Base-by-base conservation (phyloP, 2,888 invertebrate genomes). In the Troides oblongomaculatus region DNA sequence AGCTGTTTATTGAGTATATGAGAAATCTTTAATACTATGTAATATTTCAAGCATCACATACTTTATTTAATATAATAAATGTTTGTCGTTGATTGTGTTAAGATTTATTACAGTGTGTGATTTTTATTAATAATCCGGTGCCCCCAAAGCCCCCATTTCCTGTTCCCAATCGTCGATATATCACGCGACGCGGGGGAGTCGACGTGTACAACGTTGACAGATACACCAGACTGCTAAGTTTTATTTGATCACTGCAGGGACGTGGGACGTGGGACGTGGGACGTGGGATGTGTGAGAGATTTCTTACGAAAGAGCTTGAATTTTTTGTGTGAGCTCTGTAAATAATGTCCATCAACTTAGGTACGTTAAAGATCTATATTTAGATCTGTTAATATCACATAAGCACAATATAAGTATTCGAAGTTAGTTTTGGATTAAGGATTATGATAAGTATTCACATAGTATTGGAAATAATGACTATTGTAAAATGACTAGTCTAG, bases 201-300 rank as follows among this genome's bases (percentile, higher is more conserved):
- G 72, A 70, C 73, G 74, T 75, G 73, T 77, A 76, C 73, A 71
- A 74, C 77, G 88, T 80, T 86, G 89, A 89, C 88, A 87, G 89
- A 90, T 83, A 82, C 84, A 82, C 81, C 78, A 75, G 78, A 75
- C 75, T 77, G 80, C 62, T 84, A 81, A 84, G 76, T 82, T 83
- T 86, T 82, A 86, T 87, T 88, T 86, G 84, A 87, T 88, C 84
- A 83, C 79, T 75, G 68, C 63, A 65, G 72, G 64, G 72, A 72
- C 74, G 73, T 70, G 57, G 59, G 72, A 74, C 75, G 72, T 72
- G 72, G 64, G 72, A 72, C 21, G 21, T 21, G 21, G 21, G 21
- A 21, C 74, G 73, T 70, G 57, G 59, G 72, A 74, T 75, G 72
- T 72, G 64, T 58, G 66, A 74, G 71, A 69, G 68, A 69, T 65